Base-by-base conservation (phyloP, 2,113 vertebrate species). In the Hemibagrus wyckioides region DNA sequence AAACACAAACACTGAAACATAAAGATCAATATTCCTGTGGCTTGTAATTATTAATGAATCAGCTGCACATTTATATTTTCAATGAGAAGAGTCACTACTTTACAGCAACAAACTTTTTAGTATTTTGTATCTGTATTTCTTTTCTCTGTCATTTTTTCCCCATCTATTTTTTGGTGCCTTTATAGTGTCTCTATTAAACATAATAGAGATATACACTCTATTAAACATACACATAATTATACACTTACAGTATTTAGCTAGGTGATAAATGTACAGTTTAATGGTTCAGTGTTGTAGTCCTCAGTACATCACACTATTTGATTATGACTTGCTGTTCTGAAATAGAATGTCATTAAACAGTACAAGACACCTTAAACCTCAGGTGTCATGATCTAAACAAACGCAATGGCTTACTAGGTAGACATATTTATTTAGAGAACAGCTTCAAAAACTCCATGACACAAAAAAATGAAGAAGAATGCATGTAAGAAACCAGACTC, bases 1-100 rank as follows among this genome's bases (percentile, higher is more conserved):
- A 81, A 81, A 57, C 79, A 81, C 79, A 81, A 59, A 57, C 54
- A 41, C 33, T 41, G 56, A 81, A 57, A 81, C 13, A 41, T 59
- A 81, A 59, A 59, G 33, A 59, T 81, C 56, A 28, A 28, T 81
- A 54, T 41, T 81, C 13, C 13, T 41, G 30, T 59, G 54, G 9
- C 5, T 59, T 59, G 33, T 39, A 59, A 39, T 39, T 1, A 81
- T 59, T 59, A 17, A 81, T 41, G 21, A 36, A 81, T 81, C 6
- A 81, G 56, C 11, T 28, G 56, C 79, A 81, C 54, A 59, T 59
- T 57, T 39, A 36, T 33, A 39, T 80, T 39, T 80, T 33, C 54
- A 57, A 39, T 14, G 2, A 57, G 33, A 57, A 80, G 36, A 57
- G 52, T 10, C 5, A 80, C 3, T 80, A 54, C 14, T n/a, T 50